Evolutionary conservation across 1,140 invertebrate species (phyloP), one percentile per base, ranked within the genome.

Genomic region (Aphidius ervi): DNA sequence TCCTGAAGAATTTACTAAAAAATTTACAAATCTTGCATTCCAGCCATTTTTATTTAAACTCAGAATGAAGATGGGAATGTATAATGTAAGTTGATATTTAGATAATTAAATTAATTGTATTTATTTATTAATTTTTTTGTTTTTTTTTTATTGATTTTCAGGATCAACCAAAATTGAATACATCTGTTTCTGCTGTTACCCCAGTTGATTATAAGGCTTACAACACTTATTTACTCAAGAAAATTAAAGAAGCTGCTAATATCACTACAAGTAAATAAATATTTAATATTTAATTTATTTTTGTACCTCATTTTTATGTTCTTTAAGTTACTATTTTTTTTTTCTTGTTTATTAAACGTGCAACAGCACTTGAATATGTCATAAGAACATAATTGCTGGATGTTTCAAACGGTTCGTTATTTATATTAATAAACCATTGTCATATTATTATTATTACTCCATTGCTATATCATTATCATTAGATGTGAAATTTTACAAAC

Each of bases 51-150:
- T 89, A 9, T 92, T 97, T 69, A 91, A 89, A 73, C 79, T 97
- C 48, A 81, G 93, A 63, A 86, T 89, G 16, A 96, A 94, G 77
- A 85, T 92, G 74, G 96, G 99, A 76, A 89, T 85, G 16, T 99
- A 90, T 70, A 96, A 93, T 77, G 94, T 90, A 79, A 84, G 86
- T 79, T 65, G 66, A 20, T 54, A 46, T 49, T 48, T 46, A 48
- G 52, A 63, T 42, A 63, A 56, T 46, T 16, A 8, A 53, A 57
- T 63, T 60, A 20, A 41, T 41, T 47, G 58, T 60, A 46, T 43
- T 62, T 37, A 50, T 46, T 39, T 16, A 53, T 3, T 55, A 10
- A 47, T 55, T 59, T 42, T 41, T 9, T 46, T 50, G 61, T 45
- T 62, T 45, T 43, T 58, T 59, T 63, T 40, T 45, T 20, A 23